Base-by-base conservation (phyloP, 2,113 vertebrate species). In the Siniperca chuatsi region DNA sequence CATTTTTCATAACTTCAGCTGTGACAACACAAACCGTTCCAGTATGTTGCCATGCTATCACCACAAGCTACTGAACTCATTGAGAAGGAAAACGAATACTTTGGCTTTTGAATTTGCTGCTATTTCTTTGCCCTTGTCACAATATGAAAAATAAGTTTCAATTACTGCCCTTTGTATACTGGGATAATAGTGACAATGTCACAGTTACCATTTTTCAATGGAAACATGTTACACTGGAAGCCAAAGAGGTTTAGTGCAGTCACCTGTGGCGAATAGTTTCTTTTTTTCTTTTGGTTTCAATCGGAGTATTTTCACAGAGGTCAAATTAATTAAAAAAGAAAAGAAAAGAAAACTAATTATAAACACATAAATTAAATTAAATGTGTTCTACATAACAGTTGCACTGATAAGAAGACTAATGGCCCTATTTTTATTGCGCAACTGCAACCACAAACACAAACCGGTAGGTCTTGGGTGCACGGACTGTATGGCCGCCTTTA, bases 1-100 rank as follows among this genome's bases (percentile, higher is more conserved):
- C 73, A 90, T 93, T 89, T 90, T 92, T 93, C 90, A 90, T 85
- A 86, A 81, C 71, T 85, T 91, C 80, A 88, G 88, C 89, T 89
- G 82, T 83, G 87, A 92, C 84, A 87, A 86, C 88, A 90, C 79
- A 80, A 84, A 73, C 37, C 40, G 66, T 83, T 92, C 70, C 79
- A 84, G 74, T 75, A 8, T 73, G 87, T 75, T 78, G 84, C 69
- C 40, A 48, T 48, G 78, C 66, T 73, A 42, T 71, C 75, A 76
- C 75, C 54, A 62, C 69, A 3, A 86, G 69, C 82, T 48, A 42
- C 69, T 50, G 60, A 82, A 85, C 61, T 50, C 42, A 46, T 50
- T 57, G 81, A 74, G 81, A 68, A 55, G 62, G 46, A 75, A 81
- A 89, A 87, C 11, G 58, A 83, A 89, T 55, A 82, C 75, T 60